Evolutionary conservation across 2,113 vertebrate genomes (phyloP).

Genomic region (Pionites leucogaster): DNA sequence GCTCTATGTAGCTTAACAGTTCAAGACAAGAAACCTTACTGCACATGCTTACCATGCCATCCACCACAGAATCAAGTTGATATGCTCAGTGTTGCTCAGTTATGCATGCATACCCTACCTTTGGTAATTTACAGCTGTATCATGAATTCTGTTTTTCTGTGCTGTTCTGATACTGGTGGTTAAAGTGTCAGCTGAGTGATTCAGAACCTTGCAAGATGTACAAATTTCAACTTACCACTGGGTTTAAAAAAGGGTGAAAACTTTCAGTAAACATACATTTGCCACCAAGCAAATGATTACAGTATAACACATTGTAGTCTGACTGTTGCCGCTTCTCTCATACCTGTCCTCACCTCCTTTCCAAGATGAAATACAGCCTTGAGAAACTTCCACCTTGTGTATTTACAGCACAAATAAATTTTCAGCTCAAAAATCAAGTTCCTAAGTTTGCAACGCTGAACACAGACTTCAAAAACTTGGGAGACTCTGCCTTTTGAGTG

Average conservation of each 20-base stretch:
- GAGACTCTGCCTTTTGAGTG: background rate
- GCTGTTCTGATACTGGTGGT: background rate
- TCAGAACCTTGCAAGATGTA: background rate
- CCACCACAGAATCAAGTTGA: background rate
- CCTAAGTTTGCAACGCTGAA: background rate
- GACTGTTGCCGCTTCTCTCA: background rate
- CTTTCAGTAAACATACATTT: background rate
- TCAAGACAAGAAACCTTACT: background rate
- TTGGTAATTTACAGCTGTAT: background rate
- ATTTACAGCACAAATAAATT: conserved; percentile 29
- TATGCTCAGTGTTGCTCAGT: background rate
- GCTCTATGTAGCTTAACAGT: background rate
- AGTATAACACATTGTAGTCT: background rate
- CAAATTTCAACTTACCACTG: background rate
- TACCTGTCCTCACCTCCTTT: background rate
- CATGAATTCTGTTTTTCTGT: background rate
- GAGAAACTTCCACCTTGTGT: background rate
- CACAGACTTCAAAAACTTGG: background rate
- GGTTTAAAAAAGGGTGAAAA: background rate
- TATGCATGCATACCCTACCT: background rate
- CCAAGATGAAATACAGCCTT: background rate
- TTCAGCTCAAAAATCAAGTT: conserved; percentile 18
- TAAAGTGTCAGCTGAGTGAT: background rate
- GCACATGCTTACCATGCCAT: background rate
- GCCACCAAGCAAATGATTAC: background rate